Conservation (phyloP, 2,113 vertebrate species). For the Parus major region DNA sequence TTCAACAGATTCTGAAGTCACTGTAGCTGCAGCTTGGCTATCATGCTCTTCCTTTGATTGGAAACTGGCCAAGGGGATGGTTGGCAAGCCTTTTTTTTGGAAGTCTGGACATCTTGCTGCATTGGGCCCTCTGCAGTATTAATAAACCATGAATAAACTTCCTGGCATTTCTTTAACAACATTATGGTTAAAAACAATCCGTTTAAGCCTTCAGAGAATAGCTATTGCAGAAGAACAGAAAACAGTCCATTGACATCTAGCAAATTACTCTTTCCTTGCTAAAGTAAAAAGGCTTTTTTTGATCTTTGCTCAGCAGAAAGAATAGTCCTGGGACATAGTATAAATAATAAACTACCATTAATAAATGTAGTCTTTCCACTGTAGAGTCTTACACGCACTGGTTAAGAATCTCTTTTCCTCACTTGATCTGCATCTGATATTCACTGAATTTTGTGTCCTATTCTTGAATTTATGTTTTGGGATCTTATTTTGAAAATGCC, state of each 20-base stretch:
- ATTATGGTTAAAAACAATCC: constrained; percentile 28
- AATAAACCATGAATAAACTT: constrained; percentile 54
- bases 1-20: background rate
- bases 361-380: background rate
- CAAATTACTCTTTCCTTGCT: background rate
- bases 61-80: constrained; percentile 7
- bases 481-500: background rate
- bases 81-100: constrained; percentile 35
- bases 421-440: background rate
- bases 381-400: background rate
- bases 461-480: background rate
- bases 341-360: background rate
- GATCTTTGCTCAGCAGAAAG: background rate
- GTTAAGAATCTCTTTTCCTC: background rate
- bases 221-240: constrained; percentile 14
- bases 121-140: constrained; percentile 39
- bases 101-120: constrained; percentile 40
- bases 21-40: constrained; percentile 17
- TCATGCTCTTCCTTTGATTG: constrained; percentile 25
- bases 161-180: constrained; percentile 41
- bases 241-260: background rate
- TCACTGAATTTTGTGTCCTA: background rate
- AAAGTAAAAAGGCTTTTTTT: background rate
- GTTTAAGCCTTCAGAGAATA: constrained; percentile 34
- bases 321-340: background rate